Evolutionary conservation across 2,113 vertebrate species (phyloP), one percentile per base, ranked within the genome.

Genomic region (Neolamprologus tretocephalus): DNA sequence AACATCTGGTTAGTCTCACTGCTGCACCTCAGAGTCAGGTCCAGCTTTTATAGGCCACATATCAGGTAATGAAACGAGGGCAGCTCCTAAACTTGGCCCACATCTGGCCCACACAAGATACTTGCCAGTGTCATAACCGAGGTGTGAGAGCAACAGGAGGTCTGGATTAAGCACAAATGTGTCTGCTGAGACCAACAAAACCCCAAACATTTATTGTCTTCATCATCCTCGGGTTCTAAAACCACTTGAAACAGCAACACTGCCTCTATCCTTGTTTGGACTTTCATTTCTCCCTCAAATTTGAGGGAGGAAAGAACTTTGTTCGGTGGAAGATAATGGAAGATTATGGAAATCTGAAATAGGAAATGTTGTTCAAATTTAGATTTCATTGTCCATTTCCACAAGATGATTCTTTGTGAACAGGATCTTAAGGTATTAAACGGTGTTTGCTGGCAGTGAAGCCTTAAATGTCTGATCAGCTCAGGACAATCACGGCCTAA

Each of bases 401-500:
- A 49, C 71, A 75, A 3, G 68, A 75, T 11, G 68, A 75, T 28
- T 75, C 68, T 11, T 28, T 47, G 71, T 75, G 71, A 75, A 47
- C 23, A 19, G 13, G 23, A 17, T 47, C 40, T 47, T 2, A 75
- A 28, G 23, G 23, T 47, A 73, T 73, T 73, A 17, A 71, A 68
- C 11, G 2, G 63, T 14, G 35, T 40, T 71, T 71, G 7, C 63
- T 71, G 63, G 35, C 35, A 71, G n/a, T 53, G 31, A 11, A 75
- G 54, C 23, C 5, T 31, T 49, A 11, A 55, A 26, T 2, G 17
- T 33, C 68, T 40, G 47, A 35, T 57, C 80, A 45, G 54, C 35
- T 31, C 80, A 9, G 17, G 16, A 78, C 0, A 6, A 57, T 42
- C 4, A 2, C 2, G 7, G n/a, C 0, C 6, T 40, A 81, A 55